Percentiles rank a stretch among this genome's conserved stretches.
Evolutionary conservation across 2,113 vertebrate genomes (phyloP).

Genomic region (Glaucomys volans): DNA sequence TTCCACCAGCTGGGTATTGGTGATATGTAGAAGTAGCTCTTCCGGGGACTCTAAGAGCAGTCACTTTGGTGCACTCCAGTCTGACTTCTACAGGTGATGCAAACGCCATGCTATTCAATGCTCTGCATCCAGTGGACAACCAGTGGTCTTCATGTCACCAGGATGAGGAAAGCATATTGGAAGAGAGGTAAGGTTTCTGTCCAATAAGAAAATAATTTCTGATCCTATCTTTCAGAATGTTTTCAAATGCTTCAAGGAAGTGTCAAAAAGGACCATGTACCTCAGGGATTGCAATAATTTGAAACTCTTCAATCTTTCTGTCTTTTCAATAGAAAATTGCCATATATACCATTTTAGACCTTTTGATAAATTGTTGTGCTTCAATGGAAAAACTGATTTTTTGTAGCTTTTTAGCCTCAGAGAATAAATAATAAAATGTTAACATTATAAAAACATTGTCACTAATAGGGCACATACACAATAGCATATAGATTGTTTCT

Average conservation of each 20-base stretch:
- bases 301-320: neutral
- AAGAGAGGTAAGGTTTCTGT: neutral
- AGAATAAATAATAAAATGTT: constrained; percentile 26
- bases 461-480: neutral
- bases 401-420: constrained; percentile 41
- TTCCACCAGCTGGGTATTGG: neutral
- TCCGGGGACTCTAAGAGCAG: neutral
- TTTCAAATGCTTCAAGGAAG: neutral
- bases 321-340: neutral
- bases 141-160: neutral
- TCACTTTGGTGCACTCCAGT: neutral
- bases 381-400: neutral
- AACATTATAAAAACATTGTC: neutral
- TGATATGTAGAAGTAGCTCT: neutral
- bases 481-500: neutral
- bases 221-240: neutral
- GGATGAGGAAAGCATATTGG: neutral
- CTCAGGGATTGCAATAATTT: neutral
- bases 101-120: neutral
- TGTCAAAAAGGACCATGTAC: neutral
- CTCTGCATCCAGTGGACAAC: neutral
- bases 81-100: neutral
- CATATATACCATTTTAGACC: neutral
- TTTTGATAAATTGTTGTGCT: neutral
- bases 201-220: neutral